Percentiles rank a stretch among this genome's conserved stretches.
These are phyloP conservation scores for Capreolus pygargus DNA, from an alignment of 2,113 vertebrate genomes.

Conservation along the genomic window DNA sequence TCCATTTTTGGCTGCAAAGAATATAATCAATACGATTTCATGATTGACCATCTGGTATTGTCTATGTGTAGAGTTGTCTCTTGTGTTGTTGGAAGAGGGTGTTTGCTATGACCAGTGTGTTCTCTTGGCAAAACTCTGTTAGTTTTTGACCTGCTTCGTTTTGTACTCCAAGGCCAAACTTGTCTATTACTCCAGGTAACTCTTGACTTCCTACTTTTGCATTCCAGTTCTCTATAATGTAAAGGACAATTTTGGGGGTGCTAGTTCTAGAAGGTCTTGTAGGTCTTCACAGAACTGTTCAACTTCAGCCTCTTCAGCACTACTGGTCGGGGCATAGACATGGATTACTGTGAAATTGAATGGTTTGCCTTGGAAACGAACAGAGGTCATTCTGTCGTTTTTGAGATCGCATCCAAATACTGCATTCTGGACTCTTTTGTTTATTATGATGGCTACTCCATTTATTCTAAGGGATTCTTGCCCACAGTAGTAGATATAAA, in stretches of 20 bases:
- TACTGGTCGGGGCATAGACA: fast-evolving
- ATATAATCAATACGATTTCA: not conserved
- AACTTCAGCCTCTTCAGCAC: not conserved
- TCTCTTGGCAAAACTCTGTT: not conserved
- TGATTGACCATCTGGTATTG: not conserved
- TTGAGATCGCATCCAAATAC: not conserved
- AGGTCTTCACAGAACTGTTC: fast-evolving
- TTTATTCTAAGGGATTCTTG: not conserved
- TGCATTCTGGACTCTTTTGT: not conserved
- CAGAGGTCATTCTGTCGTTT: not conserved
- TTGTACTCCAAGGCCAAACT: not conserved
- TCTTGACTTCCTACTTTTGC: not conserved
- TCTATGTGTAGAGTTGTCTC: not conserved
- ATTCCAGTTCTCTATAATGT: not conserved
- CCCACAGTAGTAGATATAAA: not conserved
- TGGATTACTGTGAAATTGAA: not conserved
- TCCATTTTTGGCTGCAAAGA: not conserved
- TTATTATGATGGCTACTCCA: not conserved
- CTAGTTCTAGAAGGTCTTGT: not conserved
- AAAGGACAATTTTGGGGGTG: not conserved
- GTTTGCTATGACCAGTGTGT: not conserved
- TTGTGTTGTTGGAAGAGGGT: not conserved
- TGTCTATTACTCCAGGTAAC: not conserved
- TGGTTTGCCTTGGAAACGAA: not conserved
- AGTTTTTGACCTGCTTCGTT: not conserved